phyloP scores from a whole-genome alignment of 1,140 invertebrate genomes.

The Antheraea mylitta region DNA sequence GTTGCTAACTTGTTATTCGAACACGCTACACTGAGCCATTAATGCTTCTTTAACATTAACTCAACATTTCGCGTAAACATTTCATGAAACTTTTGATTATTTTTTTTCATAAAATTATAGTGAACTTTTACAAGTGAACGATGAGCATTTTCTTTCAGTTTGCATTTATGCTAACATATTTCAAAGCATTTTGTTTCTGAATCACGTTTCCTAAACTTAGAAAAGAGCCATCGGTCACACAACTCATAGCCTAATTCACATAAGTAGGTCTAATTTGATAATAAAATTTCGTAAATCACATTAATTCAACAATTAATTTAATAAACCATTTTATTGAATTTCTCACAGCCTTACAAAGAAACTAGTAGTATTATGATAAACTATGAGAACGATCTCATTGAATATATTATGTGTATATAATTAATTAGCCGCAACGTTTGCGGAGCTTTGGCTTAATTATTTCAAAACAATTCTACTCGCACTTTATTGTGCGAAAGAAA shows the following conservation, averaged over 20 bases:
- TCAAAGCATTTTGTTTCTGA: not conserved
- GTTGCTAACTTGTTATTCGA: too few species aligned
- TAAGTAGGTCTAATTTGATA: not conserved
- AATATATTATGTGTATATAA: conserved; percentile 5
- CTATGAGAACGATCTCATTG: conserved; percentile 11
- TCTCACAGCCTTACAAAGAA: conserved; percentile 8
- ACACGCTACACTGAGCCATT: too few species aligned
- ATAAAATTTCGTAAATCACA: not conserved
- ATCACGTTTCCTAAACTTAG: not conserved
- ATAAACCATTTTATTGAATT: conserved; percentile 10
- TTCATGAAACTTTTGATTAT: too few species aligned
- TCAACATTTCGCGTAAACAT: too few species aligned
- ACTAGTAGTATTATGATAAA: not conserved
- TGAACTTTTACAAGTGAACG: too few species aligned
- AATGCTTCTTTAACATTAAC: too few species aligned
- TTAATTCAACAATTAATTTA: conserved; percentile 1
- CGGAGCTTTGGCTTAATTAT: not conserved
- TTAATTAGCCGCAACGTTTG: not conserved
- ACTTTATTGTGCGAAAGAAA: not conserved
- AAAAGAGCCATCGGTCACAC: not conserved
- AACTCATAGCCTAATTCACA: not conserved
- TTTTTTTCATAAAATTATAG: too few species aligned
- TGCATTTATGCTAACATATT: not conserved
- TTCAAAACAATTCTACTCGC: not conserved
- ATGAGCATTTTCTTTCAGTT: too few species aligned